phyloP scores from a whole-genome alignment of 2,888 invertebrate genomes.

The Andrena bicolor region DNA sequence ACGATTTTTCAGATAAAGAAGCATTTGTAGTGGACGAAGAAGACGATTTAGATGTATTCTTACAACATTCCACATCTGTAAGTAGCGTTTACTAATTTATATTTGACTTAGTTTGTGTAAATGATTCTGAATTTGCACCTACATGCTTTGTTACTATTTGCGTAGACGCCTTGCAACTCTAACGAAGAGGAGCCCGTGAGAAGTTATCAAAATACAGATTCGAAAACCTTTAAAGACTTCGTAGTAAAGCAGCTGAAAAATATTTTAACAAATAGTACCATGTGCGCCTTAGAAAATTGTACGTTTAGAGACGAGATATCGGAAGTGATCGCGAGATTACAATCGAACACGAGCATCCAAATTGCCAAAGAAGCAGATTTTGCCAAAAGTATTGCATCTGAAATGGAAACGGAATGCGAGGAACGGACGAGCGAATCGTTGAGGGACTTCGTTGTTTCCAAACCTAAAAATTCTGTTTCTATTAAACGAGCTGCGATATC shows the following conservation, averaged over 20 bases:
- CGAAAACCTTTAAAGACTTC: conserved; percentile 36
- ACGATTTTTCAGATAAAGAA: conserved; percentile 41
- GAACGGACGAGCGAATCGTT: conserved; percentile 62
- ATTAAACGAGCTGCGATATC: conserved; percentile 41
- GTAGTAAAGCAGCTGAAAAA: conserved; percentile 59
- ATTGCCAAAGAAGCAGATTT: conserved; percentile 32
- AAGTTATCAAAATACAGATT: conserved; percentile 28
- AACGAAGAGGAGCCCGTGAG: conserved; percentile 37
- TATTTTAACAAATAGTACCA: conserved; percentile 43
- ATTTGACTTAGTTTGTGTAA: not conserved
- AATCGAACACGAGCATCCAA: conserved; percentile 61
- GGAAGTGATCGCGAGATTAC: conserved; percentile 73
- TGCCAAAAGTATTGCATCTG: conserved; percentile 66
- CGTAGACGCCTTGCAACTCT: conserved; percentile 31
- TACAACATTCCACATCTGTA: conserved; percentile 56
- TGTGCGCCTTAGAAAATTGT: conserved; percentile 79
- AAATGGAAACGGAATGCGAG: conserved; percentile 67
- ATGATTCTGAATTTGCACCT: not conserved
- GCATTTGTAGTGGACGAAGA: conserved; percentile 43
- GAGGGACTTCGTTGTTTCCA: conserved; percentile 66
- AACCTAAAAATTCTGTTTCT: conserved; percentile 56
- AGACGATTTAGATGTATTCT: conserved; percentile 52
- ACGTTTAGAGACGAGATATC: conserved; percentile 76
- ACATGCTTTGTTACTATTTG: not conserved
- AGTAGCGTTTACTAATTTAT: conserved; percentile 30